These are phyloP conservation scores for Hydra vulgaris DNA, from an alignment of 30 jellyfish, hydroid and myxozoan species.

Conservation along the genomic window DNA sequence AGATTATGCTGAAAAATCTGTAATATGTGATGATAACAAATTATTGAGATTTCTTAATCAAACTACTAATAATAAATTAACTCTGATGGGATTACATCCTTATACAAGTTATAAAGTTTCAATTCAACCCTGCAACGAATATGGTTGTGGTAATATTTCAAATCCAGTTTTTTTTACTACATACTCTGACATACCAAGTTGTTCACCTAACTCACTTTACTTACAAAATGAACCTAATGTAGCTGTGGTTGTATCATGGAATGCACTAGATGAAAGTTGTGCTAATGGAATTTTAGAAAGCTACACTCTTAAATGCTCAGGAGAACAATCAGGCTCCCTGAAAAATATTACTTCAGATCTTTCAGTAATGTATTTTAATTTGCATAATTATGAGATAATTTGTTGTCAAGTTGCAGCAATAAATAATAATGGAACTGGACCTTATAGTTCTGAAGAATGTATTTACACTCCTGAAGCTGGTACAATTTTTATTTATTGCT, in stretches of 20 bases:
- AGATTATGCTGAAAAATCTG: neutral
- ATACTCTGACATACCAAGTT: neutral
- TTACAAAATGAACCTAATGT: neutral
- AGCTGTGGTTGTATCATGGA: neutral
- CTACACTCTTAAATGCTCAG: neutral
- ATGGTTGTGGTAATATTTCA: neutral
- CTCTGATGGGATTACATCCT: neutral
- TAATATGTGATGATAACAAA: neutral
- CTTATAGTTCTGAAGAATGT: neutral
- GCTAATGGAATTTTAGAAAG: neutral
- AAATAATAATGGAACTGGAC: neutral
- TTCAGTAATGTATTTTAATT: too few relatives aligned
- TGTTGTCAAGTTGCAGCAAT: neutral
- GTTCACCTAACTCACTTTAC: neutral
- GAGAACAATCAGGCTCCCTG: neutral
- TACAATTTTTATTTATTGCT: neutral
- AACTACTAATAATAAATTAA: neutral
- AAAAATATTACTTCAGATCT: neutral
- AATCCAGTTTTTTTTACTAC: neutral
- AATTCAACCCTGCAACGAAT: neutral
- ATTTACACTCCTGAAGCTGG: neutral
- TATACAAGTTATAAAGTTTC: neutral
- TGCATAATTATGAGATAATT: neutral
- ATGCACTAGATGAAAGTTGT: neutral
- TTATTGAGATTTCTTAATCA: neutral